Conservation (phyloP, 2,797 vertebrate species). For the Chelidonichthys spinosus region DNA sequence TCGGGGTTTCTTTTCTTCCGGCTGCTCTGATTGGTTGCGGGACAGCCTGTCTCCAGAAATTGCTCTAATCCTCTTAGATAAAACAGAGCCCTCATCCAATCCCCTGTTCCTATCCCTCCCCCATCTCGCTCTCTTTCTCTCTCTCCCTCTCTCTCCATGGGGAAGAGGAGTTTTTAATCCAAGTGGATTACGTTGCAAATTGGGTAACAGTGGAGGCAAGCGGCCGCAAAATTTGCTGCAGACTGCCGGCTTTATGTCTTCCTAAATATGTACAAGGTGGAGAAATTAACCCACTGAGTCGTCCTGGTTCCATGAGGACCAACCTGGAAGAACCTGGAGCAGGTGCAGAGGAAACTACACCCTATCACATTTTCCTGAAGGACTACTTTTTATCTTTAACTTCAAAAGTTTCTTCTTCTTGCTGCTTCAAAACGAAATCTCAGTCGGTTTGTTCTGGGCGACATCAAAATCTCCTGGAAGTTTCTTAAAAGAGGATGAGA, state of each 20-base stretch:
- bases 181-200: slow-evolving; percentile 82
- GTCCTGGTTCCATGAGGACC: not conserved
- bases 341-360: no score
- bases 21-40: slow-evolving; percentile 72
- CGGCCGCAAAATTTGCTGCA: slow-evolving; percentile 49
- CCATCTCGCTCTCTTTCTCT: slow-evolving; percentile 22
- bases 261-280: slow-evolving; percentile 23
- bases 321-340: slow-evolving; percentile 1
- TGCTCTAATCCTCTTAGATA: slow-evolving; percentile 90
- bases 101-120: slow-evolving; percentile 59
- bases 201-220: slow-evolving; percentile 75
- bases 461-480: not conserved
- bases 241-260: slow-evolving; percentile 20
- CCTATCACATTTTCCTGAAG: not conserved
- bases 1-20: slow-evolving; percentile 49
- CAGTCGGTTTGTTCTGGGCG: not conserved
- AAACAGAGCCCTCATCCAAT: slow-evolving; percentile 83
- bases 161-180: slow-evolving; percentile 83
- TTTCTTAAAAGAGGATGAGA: slow-evolving; percentile 14
- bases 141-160: slow-evolving; percentile 31
- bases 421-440: not conserved
- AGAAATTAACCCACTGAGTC: slow-evolving; percentile 9
- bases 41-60: slow-evolving; percentile 85
- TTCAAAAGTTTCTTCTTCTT: not conserved
- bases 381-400: not conserved